Base-by-base conservation (phyloP, 1,140 invertebrate species). In the Eubasilissa regina region DNA sequence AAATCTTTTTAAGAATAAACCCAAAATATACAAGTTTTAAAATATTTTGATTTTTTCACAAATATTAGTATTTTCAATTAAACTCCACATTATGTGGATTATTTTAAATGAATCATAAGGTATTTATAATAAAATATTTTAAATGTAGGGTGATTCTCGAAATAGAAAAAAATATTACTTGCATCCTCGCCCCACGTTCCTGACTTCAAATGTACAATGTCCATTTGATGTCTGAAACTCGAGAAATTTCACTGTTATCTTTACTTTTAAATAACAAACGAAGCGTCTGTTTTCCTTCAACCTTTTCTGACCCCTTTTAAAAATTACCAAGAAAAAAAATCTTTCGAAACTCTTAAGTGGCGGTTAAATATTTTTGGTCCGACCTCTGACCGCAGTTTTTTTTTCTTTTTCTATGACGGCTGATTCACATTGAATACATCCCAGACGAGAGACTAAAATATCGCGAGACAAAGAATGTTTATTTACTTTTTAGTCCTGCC, bases 231-330 rank as follows among this genome's bases (percentile, higher is more conserved):
- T 17, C 13, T 66, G 43, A 66, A 66, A 66, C 62, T 8, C 11
- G 62, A 66, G 12, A 44, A 4, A 44, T 15, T 45, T 66, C 13
- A 15, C 35, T 66, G n/a, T 47, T 66, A 43, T 47, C 62, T 66
- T 13, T 15, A 66, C 13, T 15, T 44, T 43, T 64, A 58, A 35
- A 35, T 35, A 35, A 13, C 25, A 25, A 43, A 64, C 60, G 60
- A 25, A 35, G 19, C 74, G 74, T 19, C 58, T 66, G 75, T 35
- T 47, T 66, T 51, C 58, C 35, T 60, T 66, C 47, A 64, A 77
- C 58, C 75, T 66, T 44, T 64, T 66, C 12, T 77, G 75, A 77
- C 75, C 75, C 75, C 60, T 77, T 77, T 77, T 75, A 75, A 66
- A 51, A 43, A 53, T 11, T 7, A 43, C 58, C 15, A 44, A 56